These are phyloP conservation scores for Actinostola sp. DNA, from an alignment of 92 coral and sea anemone genomes.

Conservation along the genomic window DNA sequence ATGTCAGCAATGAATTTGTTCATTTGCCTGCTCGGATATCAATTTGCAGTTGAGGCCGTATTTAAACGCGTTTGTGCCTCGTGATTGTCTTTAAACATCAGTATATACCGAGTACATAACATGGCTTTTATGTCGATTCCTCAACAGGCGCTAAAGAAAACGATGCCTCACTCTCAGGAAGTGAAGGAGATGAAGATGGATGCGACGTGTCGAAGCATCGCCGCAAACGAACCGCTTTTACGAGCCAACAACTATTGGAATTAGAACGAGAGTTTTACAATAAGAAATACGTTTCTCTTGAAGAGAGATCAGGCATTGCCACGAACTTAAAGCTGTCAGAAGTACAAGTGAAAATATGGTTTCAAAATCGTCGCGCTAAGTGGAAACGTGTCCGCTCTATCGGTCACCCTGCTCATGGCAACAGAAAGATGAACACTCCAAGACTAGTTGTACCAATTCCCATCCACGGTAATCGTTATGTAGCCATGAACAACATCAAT, in stretches of 20 bases:
- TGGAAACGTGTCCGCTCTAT: slow-evolving; percentile 97
- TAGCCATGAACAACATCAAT: slow-evolving; percentile 69
- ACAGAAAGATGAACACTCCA: slow-evolving; percentile 74
- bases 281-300: slow-evolving; percentile 92
- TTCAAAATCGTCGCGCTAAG: slow-evolving; percentile 98
- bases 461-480: slow-evolving; percentile 90
- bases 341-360: slow-evolving; percentile 99
- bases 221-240: slow-evolving; percentile 95
- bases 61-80: background rate
- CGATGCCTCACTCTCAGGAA: background rate
- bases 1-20: background rate
- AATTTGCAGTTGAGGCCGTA: background rate
- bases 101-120: background rate
- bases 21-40: slow-evolving; percentile 4
- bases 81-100: background rate
- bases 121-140: background rate
- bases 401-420: slow-evolving; percentile 82
- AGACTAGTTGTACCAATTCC: slow-evolving; percentile 97
- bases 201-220: slow-evolving; percentile 79
- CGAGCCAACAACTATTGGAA: slow-evolving; percentile 95
- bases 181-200: slow-evolving; percentile 58
- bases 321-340: slow-evolving; percentile 84
- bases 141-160: slow-evolving; percentile 34
- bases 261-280: slow-evolving; percentile 95
- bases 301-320: slow-evolving; percentile 95